Conservation (phyloP, 1,140 invertebrate genomes). For the Drosophila pruinosa region DNA sequence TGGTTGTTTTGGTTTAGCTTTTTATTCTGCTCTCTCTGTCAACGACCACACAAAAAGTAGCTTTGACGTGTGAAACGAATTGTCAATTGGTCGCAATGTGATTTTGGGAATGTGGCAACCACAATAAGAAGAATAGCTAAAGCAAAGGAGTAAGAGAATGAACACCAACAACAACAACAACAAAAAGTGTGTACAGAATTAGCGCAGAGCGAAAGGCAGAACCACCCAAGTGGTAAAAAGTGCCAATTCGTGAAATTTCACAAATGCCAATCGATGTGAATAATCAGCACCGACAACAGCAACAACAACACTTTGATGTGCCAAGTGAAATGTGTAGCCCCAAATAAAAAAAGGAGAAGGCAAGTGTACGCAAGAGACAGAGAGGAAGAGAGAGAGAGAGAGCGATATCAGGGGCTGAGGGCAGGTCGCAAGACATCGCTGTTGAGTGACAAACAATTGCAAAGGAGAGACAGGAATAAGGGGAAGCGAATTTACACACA, state of each 20-base stretch:
- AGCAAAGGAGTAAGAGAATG: constrained; percentile 16
- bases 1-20: background rate
- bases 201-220: constrained; percentile 40
- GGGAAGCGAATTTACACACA: background rate
- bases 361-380: background rate
- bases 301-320: constrained; percentile 62
- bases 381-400: background rate
- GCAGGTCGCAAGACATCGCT: constrained; percentile 55
- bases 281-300: constrained; percentile 71
- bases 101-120: constrained; percentile 48
- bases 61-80: constrained; percentile 52
- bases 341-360: background rate
- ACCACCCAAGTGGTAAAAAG: constrained; percentile 74
- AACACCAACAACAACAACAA: background rate
- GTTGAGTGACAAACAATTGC: constrained; percentile 80
- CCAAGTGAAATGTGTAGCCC: constrained; percentile 44
- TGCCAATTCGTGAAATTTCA: constrained; percentile 81
- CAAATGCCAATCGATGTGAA: constrained; percentile 80
- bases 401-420: background rate
- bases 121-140: background rate
- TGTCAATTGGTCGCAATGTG: constrained; percentile 72
- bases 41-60: constrained; percentile 47
- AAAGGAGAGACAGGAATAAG: constrained; percentile 54
- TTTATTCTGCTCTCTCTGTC: constrained; percentile 4
- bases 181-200: constrained; percentile 52